Percentiles rank a stretch among this genome's conserved stretches.
These are phyloP conservation scores for Catostylus mosaicus DNA, from an alignment of 30 jellyfish, hydroid and myxozoan species.

Conservation along the genomic window DNA sequence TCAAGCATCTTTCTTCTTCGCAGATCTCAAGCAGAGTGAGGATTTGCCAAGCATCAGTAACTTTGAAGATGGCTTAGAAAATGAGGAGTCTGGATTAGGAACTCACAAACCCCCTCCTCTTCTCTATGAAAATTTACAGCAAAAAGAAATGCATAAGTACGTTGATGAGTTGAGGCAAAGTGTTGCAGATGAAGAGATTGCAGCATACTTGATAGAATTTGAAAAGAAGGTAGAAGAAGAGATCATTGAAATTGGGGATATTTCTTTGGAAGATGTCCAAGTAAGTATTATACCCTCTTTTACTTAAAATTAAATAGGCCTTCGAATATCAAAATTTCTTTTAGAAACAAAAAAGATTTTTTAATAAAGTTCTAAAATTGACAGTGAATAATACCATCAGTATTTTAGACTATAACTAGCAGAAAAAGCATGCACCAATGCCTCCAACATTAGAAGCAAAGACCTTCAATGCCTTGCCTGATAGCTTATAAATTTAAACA, in stretches of 20 bases:
- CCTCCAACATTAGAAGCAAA: too few relatives aligned
- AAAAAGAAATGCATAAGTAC: conserved; percentile 68
- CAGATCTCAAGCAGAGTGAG: conserved; percentile 34
- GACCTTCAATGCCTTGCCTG: too few relatives aligned
- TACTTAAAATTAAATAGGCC: too few relatives aligned
- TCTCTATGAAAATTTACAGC: conserved; percentile 58
- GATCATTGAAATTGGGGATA: conserved; percentile 85
- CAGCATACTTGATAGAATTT: conserved; percentile 84
- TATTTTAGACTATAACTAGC: too few relatives aligned
- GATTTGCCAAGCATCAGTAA: conserved; percentile 52
- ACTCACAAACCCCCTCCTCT: conserved; percentile 59
- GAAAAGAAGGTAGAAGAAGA: conserved; percentile 87
- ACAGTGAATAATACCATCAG: too few relatives aligned
- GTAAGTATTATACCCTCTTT: too few relatives aligned
- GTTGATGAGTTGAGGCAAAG: conserved; percentile 63
- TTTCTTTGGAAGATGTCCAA: conserved; percentile 93
- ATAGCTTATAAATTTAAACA: too few relatives aligned
- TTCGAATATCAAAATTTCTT: too few relatives aligned
- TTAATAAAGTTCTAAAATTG: too few relatives aligned
- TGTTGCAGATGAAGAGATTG: conserved; percentile 93
- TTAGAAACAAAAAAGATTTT: too few relatives aligned
- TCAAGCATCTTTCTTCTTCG: background rate
- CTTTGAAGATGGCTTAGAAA: conserved; percentile 30
- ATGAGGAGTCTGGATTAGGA: conserved; percentile 29
- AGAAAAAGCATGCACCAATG: too few relatives aligned